Evolutionary conservation across 2,797 vertebrate genomes (phyloP).

Genomic region (Labeo calbasu): DNA sequence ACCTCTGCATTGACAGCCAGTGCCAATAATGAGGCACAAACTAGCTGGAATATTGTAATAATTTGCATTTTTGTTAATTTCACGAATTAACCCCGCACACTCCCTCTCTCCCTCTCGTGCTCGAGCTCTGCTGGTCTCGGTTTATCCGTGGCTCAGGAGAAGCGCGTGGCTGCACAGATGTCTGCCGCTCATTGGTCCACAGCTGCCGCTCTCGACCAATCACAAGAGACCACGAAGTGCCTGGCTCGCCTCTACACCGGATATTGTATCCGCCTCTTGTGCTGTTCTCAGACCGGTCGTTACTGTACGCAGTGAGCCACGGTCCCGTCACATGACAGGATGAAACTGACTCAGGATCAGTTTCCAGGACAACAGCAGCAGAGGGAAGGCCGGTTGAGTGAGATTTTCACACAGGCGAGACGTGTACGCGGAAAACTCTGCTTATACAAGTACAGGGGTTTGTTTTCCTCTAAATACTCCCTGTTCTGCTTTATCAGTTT

Average conservation of each 20-base stretch:
- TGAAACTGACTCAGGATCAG: conserved; percentile 25
- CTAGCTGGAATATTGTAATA: conserved; percentile 57
- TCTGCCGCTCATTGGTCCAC: conserved; percentile 74
- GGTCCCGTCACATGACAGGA: not conserved
- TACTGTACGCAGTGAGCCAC: not conserved
- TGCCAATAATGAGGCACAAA: conserved; percentile 64
- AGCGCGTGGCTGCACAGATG: conserved; percentile 82
- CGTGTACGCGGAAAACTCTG: not conserved
- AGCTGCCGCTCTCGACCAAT: conserved; percentile 70
- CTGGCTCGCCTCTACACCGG: conserved; percentile 40
- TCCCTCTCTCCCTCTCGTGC: conserved; percentile 3
- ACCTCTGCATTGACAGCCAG: conserved; percentile 77
- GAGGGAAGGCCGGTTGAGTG: not conserved
- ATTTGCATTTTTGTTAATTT: conserved; percentile 62
- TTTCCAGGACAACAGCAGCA: not conserved
- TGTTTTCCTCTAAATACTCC: not conserved
- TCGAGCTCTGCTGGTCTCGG: conserved; percentile 57
- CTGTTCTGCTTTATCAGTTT: not conserved
- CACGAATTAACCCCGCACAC: not conserved
- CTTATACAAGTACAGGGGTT: not conserved
- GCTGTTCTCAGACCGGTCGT: not conserved
- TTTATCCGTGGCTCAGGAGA: conserved; percentile 69
- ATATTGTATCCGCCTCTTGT: conserved; percentile 25
- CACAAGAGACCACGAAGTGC: conserved; percentile 77
- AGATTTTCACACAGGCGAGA: not conserved